phyloP scores from a whole-genome alignment of 1,140 invertebrate genomes.

The Archegozetes longisetosus region DNA sequence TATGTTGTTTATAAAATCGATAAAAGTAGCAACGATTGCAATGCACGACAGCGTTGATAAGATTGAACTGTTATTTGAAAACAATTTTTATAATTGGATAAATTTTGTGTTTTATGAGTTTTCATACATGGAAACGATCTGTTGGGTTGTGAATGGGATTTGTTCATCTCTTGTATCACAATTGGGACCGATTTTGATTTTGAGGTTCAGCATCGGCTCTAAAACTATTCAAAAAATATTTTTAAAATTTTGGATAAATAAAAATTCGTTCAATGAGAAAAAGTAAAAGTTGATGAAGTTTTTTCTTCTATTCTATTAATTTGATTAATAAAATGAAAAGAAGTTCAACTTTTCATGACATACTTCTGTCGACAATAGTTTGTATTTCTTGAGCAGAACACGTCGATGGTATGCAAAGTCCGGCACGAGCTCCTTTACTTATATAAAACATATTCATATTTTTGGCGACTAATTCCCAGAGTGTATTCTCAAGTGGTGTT shows the following conservation, averaged over 20 bases:
- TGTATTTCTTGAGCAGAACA: neutral
- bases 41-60: neutral
- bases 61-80: neutral
- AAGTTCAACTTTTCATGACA: neutral
- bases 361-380: no score
- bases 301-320: no score
- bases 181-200: no score
- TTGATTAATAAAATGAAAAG: neutral
- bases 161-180: no score
- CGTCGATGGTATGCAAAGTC: neutral
- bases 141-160: no score
- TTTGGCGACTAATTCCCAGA: neutral
- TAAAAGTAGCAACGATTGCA: neutral
- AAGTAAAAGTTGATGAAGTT: neutral
- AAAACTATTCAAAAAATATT: no score
- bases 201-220: no score
- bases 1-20: neutral
- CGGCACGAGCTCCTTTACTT: no score
- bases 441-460: neutral
- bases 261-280: neutral
- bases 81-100: no score
- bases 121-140: no score
- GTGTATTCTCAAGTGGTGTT: neutral
- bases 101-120: no score
- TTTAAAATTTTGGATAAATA: neutral